Percentiles rank a stretch among this genome's conserved stretches.
phyloP scores from a whole-genome alignment of 2,888 invertebrate genomes.

The Netelia inedita region DNA sequence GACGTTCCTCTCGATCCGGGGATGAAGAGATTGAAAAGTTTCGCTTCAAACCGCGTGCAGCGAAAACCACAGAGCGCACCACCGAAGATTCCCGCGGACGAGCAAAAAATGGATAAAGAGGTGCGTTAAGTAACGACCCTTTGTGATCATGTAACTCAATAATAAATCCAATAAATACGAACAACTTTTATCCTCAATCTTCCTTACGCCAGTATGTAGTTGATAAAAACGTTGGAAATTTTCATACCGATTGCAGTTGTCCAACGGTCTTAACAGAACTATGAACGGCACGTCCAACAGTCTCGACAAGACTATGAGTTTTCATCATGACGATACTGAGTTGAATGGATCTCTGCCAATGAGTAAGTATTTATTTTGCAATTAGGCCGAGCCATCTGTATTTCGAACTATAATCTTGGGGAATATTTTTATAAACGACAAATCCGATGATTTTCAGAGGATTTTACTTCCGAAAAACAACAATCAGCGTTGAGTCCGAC shows the following conservation, averaged over 20 bases:
- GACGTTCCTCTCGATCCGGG: constrained; percentile 81
- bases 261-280: constrained; percentile 32
- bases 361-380: constrained; percentile 41
- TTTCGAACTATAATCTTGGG: neutral
- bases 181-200: neutral
- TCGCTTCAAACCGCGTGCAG: constrained; percentile 21
- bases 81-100: constrained; percentile 16
- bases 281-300: constrained; percentile 19
- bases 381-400: neutral
- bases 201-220: neutral
- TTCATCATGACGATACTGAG: constrained; percentile 5
- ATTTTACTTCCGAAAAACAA: constrained; percentile 76
- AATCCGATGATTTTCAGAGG: constrained; percentile 68
- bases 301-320: constrained; percentile 46
- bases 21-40: constrained; percentile 71
- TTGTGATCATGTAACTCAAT: constrained; percentile 8
- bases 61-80: constrained; percentile 25
- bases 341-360: constrained; percentile 32
- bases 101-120: constrained; percentile 49
- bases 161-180: constrained; percentile 27
- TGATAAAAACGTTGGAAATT: neutral
- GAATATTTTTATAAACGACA: constrained; percentile 20
- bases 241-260: constrained; percentile 36
- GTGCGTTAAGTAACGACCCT: constrained; percentile 53
- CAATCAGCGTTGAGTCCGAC: constrained; percentile 87